These are phyloP conservation scores for Poeciliopsis presidionis DNA, from an alignment of 2,797 vertebrate species.

Conservation along the genomic window DNA sequence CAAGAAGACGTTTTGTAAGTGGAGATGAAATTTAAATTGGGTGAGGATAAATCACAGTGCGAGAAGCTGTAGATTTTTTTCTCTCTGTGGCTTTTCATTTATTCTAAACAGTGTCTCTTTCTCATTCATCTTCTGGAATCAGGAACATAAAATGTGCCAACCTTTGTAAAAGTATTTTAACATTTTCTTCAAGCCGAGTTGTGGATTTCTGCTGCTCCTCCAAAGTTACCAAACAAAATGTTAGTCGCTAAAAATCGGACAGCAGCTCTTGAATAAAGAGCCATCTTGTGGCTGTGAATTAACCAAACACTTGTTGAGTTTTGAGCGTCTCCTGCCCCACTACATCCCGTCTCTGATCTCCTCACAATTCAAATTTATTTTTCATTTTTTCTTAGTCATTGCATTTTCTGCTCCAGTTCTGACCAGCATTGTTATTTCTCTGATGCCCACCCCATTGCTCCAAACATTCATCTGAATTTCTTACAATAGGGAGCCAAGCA, in stretches of 20 bases:
- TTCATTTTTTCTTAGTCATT: neutral
- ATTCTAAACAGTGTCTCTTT: neutral
- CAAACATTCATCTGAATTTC: neutral
- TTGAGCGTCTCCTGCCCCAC: slow-evolving; percentile 1
- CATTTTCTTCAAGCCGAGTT: neutral
- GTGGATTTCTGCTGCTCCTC: neutral
- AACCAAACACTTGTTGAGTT: slow-evolving; percentile 8
- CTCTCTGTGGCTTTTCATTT: neutral
- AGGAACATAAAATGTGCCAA: neutral
- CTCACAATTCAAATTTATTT: neutral
- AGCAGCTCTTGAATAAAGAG: slow-evolving; percentile 1
- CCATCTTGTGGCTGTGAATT: slow-evolving; percentile 15
- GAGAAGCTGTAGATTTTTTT: neutral
- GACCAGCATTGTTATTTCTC: too few relatives aligned
- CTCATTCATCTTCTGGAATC: neutral
- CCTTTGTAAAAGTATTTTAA: neutral
- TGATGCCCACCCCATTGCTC: too few relatives aligned
- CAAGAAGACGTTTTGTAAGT: neutral
- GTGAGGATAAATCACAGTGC: neutral
- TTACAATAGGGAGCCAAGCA: neutral
- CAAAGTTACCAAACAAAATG: neutral
- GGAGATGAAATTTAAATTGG: neutral
- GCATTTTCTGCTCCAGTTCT: too few relatives aligned
- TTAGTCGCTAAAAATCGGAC: neutral
- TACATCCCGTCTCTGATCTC: slow-evolving; percentile 1